These are phyloP conservation scores for Tragelaphus strepsiceros DNA, from an alignment of 2,113 vertebrate species.

Conservation along the genomic window DNA sequence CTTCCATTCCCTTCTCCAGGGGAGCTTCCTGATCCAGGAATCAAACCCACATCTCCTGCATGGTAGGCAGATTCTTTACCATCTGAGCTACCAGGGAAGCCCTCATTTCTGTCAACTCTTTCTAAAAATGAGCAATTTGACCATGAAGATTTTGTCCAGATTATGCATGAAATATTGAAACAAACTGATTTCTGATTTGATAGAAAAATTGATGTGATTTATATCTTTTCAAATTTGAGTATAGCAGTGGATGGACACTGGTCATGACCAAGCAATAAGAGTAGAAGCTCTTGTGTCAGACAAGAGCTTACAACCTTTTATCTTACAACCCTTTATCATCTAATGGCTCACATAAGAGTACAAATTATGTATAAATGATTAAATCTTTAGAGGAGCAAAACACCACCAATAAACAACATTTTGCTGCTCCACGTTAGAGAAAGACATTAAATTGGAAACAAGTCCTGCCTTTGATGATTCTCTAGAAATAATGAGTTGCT, in stretches of 20 bases:
- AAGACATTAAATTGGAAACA: background rate
- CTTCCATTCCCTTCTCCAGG: background rate
- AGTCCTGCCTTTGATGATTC: background rate
- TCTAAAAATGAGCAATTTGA: background rate
- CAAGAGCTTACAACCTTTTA: too few species aligned
- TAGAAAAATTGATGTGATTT: background rate
- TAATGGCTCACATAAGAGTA: background rate
- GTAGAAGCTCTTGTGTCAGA: background rate
- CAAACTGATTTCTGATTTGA: background rate
- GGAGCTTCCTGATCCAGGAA: background rate
- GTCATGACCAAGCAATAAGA: background rate
- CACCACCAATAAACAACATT: background rate
- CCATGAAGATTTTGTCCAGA: background rate
- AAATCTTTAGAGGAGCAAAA: background rate
- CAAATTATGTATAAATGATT: background rate
- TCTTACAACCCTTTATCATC: background rate
- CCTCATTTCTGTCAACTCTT: background rate
- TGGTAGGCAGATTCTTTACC: background rate
- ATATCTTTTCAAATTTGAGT: background rate
- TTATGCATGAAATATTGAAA: background rate
- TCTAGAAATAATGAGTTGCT: background rate
- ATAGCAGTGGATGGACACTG: background rate
- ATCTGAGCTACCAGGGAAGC: background rate
- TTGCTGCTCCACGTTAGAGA: background rate
- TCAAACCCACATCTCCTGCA: background rate